These are phyloP conservation scores for Azorinus chamasolen DNA, from an alignment of 2,888 invertebrate species.

Conservation along the genomic window DNA sequence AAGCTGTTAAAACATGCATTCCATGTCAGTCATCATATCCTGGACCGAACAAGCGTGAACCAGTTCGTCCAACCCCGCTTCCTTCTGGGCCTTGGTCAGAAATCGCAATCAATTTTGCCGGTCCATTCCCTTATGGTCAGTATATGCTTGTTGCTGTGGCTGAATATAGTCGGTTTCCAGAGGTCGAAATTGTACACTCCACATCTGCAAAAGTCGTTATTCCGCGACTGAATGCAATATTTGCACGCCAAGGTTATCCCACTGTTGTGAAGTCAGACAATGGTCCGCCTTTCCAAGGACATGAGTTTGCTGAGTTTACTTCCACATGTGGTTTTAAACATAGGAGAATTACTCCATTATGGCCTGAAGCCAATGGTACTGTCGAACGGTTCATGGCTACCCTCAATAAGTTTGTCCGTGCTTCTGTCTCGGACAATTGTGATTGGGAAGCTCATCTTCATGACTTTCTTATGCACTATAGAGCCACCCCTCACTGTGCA, in stretches of 20 bases:
- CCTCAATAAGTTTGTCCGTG: conserved; percentile 53
- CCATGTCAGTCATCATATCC: too few relatives aligned
- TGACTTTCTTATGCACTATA: conserved; percentile 42
- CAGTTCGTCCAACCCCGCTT: conserved; percentile 27
- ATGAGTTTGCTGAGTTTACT: conserved; percentile 61
- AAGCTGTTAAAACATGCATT: conserved; percentile 43
- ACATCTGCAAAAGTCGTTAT: conserved; percentile 40
- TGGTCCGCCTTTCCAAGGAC: conserved; percentile 68
- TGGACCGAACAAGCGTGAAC: conserved; percentile 32
- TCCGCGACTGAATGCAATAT: conserved; percentile 25
- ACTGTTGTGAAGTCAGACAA: conserved; percentile 48
- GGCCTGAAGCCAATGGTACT: conserved; percentile 64
- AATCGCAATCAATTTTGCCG: conserved; percentile 30
- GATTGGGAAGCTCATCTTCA: conserved; percentile 32
- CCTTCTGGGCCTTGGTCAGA: conserved; percentile 44
- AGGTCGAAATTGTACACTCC: conserved; percentile 28
- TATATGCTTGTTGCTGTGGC: conserved; percentile 38
- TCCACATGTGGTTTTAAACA: conserved; percentile 58
- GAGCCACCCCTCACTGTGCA: conserved; percentile 27
- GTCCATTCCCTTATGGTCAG: too few relatives aligned
- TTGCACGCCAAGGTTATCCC: conserved; percentile 43
- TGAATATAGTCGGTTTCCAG: conserved; percentile 41
- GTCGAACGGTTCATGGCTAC: conserved; percentile 67
- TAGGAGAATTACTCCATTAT: conserved; percentile 55
- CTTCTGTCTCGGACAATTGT: conserved; percentile 46